These are phyloP conservation scores for Cromileptes altivelis DNA, from an alignment of 2,113 vertebrate genomes.

Conservation along the genomic window DNA sequence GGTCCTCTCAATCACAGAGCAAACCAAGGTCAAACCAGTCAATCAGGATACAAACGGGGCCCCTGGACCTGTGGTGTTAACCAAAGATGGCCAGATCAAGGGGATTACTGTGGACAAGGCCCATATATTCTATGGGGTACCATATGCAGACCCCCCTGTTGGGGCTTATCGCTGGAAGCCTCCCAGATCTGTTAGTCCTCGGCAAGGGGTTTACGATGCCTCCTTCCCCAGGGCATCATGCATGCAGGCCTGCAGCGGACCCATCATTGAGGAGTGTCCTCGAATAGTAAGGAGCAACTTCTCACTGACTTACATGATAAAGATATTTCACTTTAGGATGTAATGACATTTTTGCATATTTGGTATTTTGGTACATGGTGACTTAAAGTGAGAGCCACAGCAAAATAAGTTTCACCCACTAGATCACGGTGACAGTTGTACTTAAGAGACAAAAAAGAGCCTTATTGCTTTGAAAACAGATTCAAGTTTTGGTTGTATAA, in stretches of 20 bases:
- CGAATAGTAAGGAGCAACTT: slow-evolving; percentile 65
- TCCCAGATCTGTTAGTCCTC: slow-evolving; percentile 74
- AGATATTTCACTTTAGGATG: neutral
- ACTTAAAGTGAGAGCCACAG: neutral
- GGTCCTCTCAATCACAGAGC: slow-evolving; percentile 19
- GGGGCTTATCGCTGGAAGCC: slow-evolving; percentile 83
- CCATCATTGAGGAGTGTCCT: slow-evolving; percentile 73
- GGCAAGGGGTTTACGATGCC: slow-evolving; percentile 79
- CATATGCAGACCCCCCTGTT: slow-evolving; percentile 82
- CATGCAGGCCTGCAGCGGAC: slow-evolving; percentile 78
- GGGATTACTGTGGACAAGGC: slow-evolving; percentile 73
- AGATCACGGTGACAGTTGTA: neutral
- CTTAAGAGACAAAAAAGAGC: neutral
- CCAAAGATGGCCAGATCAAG: slow-evolving; percentile 73
- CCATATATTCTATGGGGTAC: slow-evolving; percentile 84
- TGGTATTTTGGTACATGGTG: neutral
- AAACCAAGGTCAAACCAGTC: slow-evolving; percentile 31
- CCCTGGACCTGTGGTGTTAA: slow-evolving; percentile 72
- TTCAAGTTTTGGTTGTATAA: neutral
- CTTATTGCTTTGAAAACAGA: neutral
- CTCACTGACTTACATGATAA: neutral
- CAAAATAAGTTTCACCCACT: neutral
- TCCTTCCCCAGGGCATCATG: slow-evolving; percentile 81
- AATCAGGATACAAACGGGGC: slow-evolving; percentile 6
- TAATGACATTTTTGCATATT: neutral